Base-by-base conservation (phyloP, 2,888 invertebrate species). In the Xestia sexstrigata region DNA sequence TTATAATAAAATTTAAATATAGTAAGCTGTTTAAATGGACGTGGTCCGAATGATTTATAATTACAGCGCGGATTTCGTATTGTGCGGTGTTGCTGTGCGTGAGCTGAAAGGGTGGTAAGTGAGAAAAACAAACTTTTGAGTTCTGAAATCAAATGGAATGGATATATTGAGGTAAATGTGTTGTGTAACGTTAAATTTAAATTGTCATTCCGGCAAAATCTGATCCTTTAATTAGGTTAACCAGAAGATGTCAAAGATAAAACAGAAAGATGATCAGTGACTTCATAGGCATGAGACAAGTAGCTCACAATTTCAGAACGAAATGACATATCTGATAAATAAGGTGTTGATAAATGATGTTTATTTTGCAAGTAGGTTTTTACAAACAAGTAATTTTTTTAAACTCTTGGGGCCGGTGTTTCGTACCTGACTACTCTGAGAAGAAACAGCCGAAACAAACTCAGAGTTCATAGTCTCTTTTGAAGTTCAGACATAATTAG, bases 1-100 rank as follows among this genome's bases (percentile, higher is more conserved):
- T 91, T 91, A 90, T 92, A 91, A 93, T 93, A 90, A 92, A 92
- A 92, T 93, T 92, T 89, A 91, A 92, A 93, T 93, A 89, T 88
- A 90, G 87, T 91, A 91, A 92, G 92, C 91, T 89, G 88, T 91
- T 90, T 90, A 90, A 91, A 89, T 88, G 89, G 79, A 87, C 83
- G 86, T 84, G 87, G 87, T 76, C 73, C 82, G 88, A 82, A 92
- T 94, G 94, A 94, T 94, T 94, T 94, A 94, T 92, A 89, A 88
- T 87, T 89, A 90, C 88, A 82, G 81, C 81, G 79, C 70, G 81
- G 86, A 85, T 79, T 87, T 85, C 78, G 85, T 86, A 83, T 85
- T 88, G 89, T 77, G 71, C 63, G 47, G 71, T 69, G 62, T 13
- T 63, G 30, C n/a, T 52, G 26, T 17, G 15, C 15, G 42, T 30